These are phyloP conservation scores for Sarcophilus harrisii DNA, from an alignment of 2,797 vertebrate species.

Conservation along the genomic window DNA sequence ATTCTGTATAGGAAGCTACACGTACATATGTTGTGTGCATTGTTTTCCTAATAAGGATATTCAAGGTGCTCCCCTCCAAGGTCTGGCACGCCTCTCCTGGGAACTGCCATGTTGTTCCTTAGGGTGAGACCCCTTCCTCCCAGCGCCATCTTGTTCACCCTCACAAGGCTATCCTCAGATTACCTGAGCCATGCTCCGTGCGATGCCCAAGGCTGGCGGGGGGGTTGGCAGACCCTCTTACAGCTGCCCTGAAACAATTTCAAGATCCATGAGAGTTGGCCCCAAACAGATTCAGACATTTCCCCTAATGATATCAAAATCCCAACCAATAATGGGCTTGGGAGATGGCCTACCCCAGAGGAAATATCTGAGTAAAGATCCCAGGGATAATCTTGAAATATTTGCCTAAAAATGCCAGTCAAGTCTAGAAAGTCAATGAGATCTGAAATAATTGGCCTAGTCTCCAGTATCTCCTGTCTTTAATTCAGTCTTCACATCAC, in stretches of 20 bases:
- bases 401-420: slow-evolving; percentile 7
- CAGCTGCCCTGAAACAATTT: slow-evolving; percentile 19
- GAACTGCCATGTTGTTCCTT: too few relatives aligned
- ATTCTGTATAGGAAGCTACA: too few relatives aligned
- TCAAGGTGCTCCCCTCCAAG: too few relatives aligned
- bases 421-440: slow-evolving; percentile 16
- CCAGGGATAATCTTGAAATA: slow-evolving; percentile 9
- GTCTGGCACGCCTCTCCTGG: too few relatives aligned
- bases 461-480: neutral
- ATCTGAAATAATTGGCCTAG: neutral
- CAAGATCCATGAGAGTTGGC: neutral
- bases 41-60: too few relatives aligned
- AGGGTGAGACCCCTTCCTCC: too few relatives aligned
- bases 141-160: too few relatives aligned
- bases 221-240: too few relatives aligned
- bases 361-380: neutral
- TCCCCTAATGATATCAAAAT: neutral
- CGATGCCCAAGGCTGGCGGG: too few relatives aligned
- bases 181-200: too few relatives aligned
- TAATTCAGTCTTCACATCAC: neutral
- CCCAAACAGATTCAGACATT: slow-evolving; percentile 15
- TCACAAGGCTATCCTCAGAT: too few relatives aligned
- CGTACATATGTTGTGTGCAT: too few relatives aligned
- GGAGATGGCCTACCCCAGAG: neutral
- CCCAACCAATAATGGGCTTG: slow-evolving; percentile 26